Evolutionary conservation across 2,113 vertebrate species (phyloP), one percentile per base, ranked within the genome.

Genomic region (Corythornis cristatus): DNA sequence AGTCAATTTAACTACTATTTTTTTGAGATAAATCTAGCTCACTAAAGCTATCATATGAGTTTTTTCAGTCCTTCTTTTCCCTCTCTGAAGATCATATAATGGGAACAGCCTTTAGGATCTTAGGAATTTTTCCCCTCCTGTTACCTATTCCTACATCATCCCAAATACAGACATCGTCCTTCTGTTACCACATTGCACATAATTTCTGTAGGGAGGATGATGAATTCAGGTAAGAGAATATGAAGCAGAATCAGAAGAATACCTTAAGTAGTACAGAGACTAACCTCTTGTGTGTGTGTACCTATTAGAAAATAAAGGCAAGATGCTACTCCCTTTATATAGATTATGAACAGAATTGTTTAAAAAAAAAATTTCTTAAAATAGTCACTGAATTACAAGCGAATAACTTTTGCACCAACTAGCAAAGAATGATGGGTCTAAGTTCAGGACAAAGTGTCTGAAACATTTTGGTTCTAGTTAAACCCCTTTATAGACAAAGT

Each of bases 341-440:
- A 78, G 66, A 88, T 71, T 48, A 85, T 31, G 45, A 76, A 82
- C 8, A 77, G 37, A 70, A 86, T 42, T 2, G 1, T 74, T 93
- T 77, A 53, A 18, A 74, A 80, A 93, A 8, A 31, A 12, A 87
- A 37, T 92, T 89, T 64, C 67, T 89, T 85, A 74, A 77, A 95
- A 82, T 40, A 62, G 54, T 83, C 78, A 79, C 13, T 25, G 58
- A 66, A 93, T 77, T 40, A 56, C 10, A 46, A 58, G 56, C 8
- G 61, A 62, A 26, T 43, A 73, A 74, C 60, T 80, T 60, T 58
- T 62, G 56, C 31, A 93, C 16, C 71, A 89, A 8, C 29, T 53
- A 48, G 46, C 14, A 67, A 66, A 89, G 46, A 87, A 62, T n/a
- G 22, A 66, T 19, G 13, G 31, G 26, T 33, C 12, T 50, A 46